A percentile compares a stretch with the other conserved stretches of the same genome.
Conservation (phyloP, 2,888 invertebrate genomes). For the Leptodirus hochenwartii region DNA sequence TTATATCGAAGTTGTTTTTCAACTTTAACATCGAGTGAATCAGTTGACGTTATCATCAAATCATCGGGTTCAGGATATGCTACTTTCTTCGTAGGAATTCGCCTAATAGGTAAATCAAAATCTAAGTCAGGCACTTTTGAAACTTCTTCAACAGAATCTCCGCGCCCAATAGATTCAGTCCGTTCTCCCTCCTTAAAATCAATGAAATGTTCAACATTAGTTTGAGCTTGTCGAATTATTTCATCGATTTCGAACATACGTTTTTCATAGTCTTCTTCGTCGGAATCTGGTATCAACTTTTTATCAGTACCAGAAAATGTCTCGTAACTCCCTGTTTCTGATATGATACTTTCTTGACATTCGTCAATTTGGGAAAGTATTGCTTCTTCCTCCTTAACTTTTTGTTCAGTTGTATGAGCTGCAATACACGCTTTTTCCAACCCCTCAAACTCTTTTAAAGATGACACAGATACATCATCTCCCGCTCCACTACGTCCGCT, state of each 20-base stretch:
- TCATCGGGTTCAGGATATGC: conserved; percentile 28
- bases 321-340: conserved; percentile 39
- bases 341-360: conserved; percentile 31
- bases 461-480: conserved; percentile 73
- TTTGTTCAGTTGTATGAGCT: conserved; percentile 63
- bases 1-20: conserved; percentile 33
- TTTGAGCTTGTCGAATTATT: conserved; percentile 46
- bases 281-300: conserved; percentile 34
- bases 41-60: conserved; percentile 40
- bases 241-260: conserved; percentile 50
- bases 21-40: conserved; percentile 35
- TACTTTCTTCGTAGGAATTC: conserved; percentile 26
- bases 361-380: conserved; percentile 38
- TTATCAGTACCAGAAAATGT: conserved; percentile 38
- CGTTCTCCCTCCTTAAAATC: conserved; percentile 36
- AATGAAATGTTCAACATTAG: conserved; percentile 43
- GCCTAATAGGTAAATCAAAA: conserved; percentile 25
- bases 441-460: conserved; percentile 84
- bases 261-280: conserved; percentile 41
- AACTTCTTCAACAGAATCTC: conserved; percentile 33
- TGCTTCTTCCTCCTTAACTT: conserved; percentile 73
- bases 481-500: conserved; percentile 55
- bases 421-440: conserved; percentile 76
- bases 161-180: conserved; percentile 31
- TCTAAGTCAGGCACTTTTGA: conserved; percentile 34